Evolutionary conservation across 2,888 invertebrate genomes (phyloP).

Genomic region (Ornithoptera priamus): DNA sequence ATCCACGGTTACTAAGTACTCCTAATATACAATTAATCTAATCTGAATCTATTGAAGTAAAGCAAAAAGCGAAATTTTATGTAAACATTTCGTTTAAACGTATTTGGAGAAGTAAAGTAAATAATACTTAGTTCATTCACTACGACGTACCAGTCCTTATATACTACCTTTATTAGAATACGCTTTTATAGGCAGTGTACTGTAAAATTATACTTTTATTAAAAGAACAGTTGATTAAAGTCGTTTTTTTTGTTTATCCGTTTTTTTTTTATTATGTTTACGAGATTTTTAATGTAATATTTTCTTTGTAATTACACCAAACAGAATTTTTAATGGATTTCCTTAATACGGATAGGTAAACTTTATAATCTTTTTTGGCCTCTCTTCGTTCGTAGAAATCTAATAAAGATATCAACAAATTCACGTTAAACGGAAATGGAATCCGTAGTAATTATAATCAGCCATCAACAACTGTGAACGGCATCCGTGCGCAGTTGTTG

Average conservation of each 20-base stretch:
- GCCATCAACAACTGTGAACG: not conserved
- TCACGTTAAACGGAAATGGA: not conserved
- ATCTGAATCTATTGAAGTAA: no score
- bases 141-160: not conserved
- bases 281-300: no score
- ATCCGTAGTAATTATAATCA: not conserved
- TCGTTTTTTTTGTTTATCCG: no score
- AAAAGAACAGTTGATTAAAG: no score
- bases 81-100: not conserved
- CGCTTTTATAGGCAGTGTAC: not conserved
- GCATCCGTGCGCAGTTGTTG: not conserved
- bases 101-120: not conserved
- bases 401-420: not conserved
- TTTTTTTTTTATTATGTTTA: no score
- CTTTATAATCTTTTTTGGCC: not conserved
- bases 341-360: no score
- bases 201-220: not conserved
- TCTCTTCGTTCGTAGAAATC: not conserved
- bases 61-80: not conserved
- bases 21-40: no score
- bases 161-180: not conserved
- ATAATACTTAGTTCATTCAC: not conserved
- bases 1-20: no score
- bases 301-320: no score
- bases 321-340: no score